These are phyloP conservation scores for Schrankia costaestrigalis DNA, from an alignment of 2,888 invertebrate genomes.

Conservation along the genomic window DNA sequence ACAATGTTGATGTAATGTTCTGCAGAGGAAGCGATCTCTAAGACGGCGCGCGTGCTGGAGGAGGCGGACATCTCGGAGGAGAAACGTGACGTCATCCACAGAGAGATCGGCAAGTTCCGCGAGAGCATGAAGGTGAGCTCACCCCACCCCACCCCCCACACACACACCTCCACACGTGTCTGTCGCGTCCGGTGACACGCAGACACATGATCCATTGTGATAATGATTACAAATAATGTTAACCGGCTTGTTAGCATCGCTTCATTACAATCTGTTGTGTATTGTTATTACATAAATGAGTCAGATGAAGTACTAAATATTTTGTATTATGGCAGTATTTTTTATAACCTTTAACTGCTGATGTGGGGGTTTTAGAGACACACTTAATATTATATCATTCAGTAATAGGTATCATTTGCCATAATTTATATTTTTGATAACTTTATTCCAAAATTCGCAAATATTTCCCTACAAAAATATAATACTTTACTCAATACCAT, in stretches of 20 bases:
- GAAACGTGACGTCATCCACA: slow-evolving; percentile 96
- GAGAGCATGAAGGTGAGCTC: slow-evolving; percentile 96
- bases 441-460: no score
- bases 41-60: slow-evolving; percentile 85
- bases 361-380: background rate
- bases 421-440: no score
- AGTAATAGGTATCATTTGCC: no score
- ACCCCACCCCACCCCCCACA: slow-evolving; percentile 4
- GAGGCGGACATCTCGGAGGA: slow-evolving; percentile 97
- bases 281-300: background rate
- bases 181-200: slow-evolving; percentile 10
- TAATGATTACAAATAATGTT: no score
- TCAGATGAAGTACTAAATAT: no score
- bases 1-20: no score
- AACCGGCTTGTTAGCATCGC: slow-evolving; percentile 24
- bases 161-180: background rate
- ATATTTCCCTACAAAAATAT: background rate
- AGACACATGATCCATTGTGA: slow-evolving; percentile 9
- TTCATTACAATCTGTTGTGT: slow-evolving; percentile 16
- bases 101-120: slow-evolving; percentile 98
- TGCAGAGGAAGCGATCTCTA: slow-evolving; percentile 84
- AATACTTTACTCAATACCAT: background rate
- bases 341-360: no score
- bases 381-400: no score
- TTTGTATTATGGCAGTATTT: no score